Evolutionary conservation across 2,888 invertebrate genomes (phyloP), one percentile per base, ranked within the genome.

Genomic region (Eupithecia abbreviata): DNA sequence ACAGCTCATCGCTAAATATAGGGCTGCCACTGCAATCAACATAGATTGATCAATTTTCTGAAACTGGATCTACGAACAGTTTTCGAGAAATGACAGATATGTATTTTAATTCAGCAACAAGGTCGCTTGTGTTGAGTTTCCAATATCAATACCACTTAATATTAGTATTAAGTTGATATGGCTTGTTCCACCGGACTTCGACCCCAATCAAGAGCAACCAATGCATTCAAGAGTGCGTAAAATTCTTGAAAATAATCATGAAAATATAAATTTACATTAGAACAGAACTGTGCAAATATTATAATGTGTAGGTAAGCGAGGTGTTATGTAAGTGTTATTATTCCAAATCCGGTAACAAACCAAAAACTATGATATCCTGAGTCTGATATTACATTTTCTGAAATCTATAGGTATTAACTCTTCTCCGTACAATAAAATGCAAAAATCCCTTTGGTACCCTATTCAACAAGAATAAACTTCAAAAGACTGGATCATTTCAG

Each of bases 1-100:
- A 77, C 72, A 66, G 45, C 68, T 43, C 15, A 43, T 68, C 71
- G 55, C 45, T 58, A 15, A 6, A 51, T n/a, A 66, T 69, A 74
- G 77, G 74, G 72, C 18, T 77, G 62, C 13, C 71, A 49, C 62
- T 10, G 2, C 12, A 4, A 1, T 62, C 10, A 18, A 30, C 62
- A 30, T 10, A 12, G 58, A 62, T 62, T 10, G 12, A 30, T 62
- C 10, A 62, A 62, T 62, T 62, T 62, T 4, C 62, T 30, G 62
- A 10, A 62, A 30, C 62, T 10, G 18, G 12, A 62, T 62, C 18
- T 58, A 10, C 58, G 12, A 58, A 58, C 18, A 10, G 18, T 62
- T 30, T 18, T 62, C 62, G 4, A 18, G 42, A 7, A 66, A 66
- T 15, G 5, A 66, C 66, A 62, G 12, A 30, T 62, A 9, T 2